Evolutionary conservation across 2,113 vertebrate species (phyloP).

Genomic region (Ascaphus truei): DNA sequence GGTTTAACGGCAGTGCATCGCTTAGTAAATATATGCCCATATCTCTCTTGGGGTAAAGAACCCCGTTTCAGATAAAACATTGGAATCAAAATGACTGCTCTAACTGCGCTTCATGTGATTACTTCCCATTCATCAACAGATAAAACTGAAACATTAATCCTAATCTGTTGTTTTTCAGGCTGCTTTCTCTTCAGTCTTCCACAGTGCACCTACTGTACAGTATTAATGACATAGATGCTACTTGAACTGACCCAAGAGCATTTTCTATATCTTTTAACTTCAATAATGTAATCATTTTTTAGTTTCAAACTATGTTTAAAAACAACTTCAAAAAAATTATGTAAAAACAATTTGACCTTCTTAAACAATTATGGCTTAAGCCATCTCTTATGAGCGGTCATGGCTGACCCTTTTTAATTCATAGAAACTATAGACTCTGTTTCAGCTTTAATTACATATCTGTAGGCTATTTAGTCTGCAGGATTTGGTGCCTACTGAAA

Average conservation of each 20-base stretch:
- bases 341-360: conserved; percentile 41
- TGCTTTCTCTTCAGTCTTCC: neutral
- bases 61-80: too few species aligned
- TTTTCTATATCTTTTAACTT: conserved; percentile 8
- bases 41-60: too few species aligned
- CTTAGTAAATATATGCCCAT: too few species aligned
- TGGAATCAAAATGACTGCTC: too few species aligned
- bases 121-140: too few species aligned
- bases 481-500: conserved; percentile 28
- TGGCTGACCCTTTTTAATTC: conserved; percentile 31
- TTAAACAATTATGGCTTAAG: conserved; percentile 41
- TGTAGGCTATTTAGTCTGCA: conserved; percentile 37
- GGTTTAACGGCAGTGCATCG: too few species aligned
- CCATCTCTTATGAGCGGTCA: conserved; percentile 40
- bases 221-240: neutral
- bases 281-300: conserved; percentile 32
- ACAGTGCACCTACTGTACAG: neutral
- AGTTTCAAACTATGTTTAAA: conserved; percentile 24
- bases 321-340: conserved; percentile 40
- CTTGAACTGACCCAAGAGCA: conserved; percentile 16
- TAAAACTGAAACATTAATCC: too few species aligned
- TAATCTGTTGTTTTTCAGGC: conserved; percentile 11
- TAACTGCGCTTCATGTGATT: too few species aligned
- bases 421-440: conserved; percentile 31
- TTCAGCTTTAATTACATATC: conserved; percentile 41